Percentiles rank a stretch among this genome's conserved stretches.
phyloP scores from a whole-genome alignment of 2,888 invertebrate genomes.

The Arrhopalites spinosus region DNA sequence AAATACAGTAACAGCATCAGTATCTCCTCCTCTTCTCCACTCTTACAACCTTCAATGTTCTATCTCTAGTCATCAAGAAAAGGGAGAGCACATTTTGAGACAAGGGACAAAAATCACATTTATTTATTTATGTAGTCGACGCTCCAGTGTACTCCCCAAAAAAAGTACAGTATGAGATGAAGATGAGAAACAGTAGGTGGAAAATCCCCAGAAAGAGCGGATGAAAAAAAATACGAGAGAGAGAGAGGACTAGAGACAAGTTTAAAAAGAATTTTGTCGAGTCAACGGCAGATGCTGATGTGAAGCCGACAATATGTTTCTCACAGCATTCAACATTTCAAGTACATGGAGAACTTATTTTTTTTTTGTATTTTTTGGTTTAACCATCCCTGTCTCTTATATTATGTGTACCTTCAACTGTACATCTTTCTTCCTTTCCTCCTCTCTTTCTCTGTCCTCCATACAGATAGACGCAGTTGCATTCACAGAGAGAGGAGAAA shows the following conservation, averaged over 20 bases:
- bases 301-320: conserved; percentile 7
- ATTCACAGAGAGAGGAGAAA: not conserved
- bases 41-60: not conserved
- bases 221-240: not conserved
- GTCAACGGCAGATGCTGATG: conserved; percentile 9
- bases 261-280: conserved; percentile 15
- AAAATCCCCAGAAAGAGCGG: not conserved
- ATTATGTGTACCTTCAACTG: not conserved
- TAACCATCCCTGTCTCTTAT: not conserved
- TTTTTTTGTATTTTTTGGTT: not conserved
- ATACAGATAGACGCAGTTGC: not conserved
- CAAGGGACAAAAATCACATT: not conserved
- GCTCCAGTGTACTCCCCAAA: not conserved
- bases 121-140: no score
- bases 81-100: no score
- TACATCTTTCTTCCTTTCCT: conserved; percentile 9
- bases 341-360: no score
- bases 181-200: not conserved
- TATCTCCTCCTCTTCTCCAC: not conserved
- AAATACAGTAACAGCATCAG: no score
- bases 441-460: conserved; percentile 4
- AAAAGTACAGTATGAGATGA: not conserved
- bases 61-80: no score
- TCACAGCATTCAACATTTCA: not conserved
- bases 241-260: not conserved